Conservation (phyloP, 2,888 invertebrate species). For the Cephonodes hylas region DNA sequence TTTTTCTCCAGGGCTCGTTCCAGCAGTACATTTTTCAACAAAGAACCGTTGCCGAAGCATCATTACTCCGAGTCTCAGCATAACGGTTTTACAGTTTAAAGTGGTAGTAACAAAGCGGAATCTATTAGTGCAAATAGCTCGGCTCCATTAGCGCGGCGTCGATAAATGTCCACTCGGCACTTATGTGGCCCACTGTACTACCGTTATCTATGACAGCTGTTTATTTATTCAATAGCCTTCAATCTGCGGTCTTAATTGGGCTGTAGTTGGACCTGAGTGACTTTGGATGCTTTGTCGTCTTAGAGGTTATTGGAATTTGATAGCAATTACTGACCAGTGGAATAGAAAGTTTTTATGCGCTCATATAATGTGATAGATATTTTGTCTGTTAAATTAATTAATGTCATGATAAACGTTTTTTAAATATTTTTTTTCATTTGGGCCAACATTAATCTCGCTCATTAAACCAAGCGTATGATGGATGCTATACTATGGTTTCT, state of each 20-base stretch:
- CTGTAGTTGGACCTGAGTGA: not conserved
- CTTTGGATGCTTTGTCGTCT: not conserved
- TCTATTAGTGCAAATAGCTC: conserved; percentile 56
- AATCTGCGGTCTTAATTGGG: not conserved
- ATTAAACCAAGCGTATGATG: too few species aligned
- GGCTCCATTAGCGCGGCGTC: conserved; percentile 52
- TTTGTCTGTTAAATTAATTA: too few species aligned
- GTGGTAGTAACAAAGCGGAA: conserved; percentile 50
- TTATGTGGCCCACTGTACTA: conserved; percentile 15
- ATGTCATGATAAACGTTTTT: too few species aligned
- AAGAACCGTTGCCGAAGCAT: conserved; percentile 3
- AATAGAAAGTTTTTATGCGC: not conserved
- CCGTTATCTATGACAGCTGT: conserved; percentile 16
- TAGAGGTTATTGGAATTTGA: too few species aligned
- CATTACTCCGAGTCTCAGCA: conserved; percentile 14
- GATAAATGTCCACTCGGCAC: conserved; percentile 48
- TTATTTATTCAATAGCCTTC: not conserved
- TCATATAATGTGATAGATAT: too few species aligned
- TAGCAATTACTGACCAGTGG: not conserved
- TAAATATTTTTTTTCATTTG: too few species aligned
- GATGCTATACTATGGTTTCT: too few species aligned
- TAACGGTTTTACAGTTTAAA: conserved; percentile 49
- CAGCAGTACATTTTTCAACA: not conserved
- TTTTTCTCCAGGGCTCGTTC: not conserved
- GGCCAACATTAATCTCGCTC: too few species aligned